phyloP scores from a whole-genome alignment of 2,888 invertebrate genomes.

The Drosophila anomelani region DNA sequence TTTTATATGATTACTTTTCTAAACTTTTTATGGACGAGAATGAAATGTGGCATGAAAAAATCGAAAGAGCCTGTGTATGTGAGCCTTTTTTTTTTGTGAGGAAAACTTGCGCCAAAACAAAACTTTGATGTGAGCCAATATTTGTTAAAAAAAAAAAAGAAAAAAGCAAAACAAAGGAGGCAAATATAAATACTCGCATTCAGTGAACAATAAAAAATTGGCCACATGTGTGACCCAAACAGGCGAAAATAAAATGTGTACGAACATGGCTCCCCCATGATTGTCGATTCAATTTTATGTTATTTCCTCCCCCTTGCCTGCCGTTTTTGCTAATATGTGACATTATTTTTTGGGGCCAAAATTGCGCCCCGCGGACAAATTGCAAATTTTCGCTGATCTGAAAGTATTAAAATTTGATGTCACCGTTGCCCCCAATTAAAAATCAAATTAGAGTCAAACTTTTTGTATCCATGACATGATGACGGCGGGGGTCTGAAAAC shows the following conservation, averaged over 20 bases:
- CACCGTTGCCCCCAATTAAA: slow-evolving; percentile 59
- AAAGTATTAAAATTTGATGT: slow-evolving; percentile 47
- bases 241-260: slow-evolving; percentile 28
- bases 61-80: neutral
- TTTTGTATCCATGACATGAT: slow-evolving; percentile 26
- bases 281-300: slow-evolving; percentile 55
- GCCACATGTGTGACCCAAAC: slow-evolving; percentile 67
- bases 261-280: slow-evolving; percentile 40
- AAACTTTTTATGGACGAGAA: slow-evolving; percentile 73
- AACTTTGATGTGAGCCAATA: slow-evolving; percentile 63
- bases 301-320: slow-evolving; percentile 36
- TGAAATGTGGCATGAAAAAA: slow-evolving; percentile 75
- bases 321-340: slow-evolving; percentile 46
- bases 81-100: slow-evolving; percentile 5
- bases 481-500: slow-evolving; percentile 7
- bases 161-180: slow-evolving; percentile 46
- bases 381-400: slow-evolving; percentile 25
- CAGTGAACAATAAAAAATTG: slow-evolving; percentile 75
- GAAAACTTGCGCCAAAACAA: slow-evolving; percentile 53
- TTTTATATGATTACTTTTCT: slow-evolving; percentile 79
- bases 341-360: slow-evolving; percentile 29
- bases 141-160: slow-evolving; percentile 56
- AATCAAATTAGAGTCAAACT: slow-evolving; percentile 47
- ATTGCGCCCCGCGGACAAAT: slow-evolving; percentile 44
- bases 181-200: slow-evolving; percentile 57